Conservation (phyloP, 2,888 invertebrate genomes). For the Apeira syringaria region DNA sequence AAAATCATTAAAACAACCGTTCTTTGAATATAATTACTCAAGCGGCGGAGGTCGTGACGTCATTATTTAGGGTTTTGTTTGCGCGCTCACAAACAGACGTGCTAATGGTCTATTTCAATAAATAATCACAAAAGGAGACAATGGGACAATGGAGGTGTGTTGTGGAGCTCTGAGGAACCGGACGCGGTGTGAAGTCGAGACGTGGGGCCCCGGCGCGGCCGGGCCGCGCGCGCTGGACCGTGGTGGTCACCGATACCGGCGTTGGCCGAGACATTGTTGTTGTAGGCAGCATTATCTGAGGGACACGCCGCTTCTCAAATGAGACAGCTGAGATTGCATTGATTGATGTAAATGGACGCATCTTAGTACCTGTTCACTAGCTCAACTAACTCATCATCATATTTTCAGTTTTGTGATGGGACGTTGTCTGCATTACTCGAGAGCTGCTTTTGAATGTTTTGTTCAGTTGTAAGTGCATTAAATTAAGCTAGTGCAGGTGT, state of each 20-base stretch:
- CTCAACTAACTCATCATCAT: no score
- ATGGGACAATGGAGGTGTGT: slow-evolving; percentile 39
- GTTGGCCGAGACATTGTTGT: not conserved
- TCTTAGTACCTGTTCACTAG: no score
- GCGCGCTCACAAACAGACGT: slow-evolving; percentile 32
- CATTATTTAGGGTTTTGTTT: slow-evolving; percentile 37
- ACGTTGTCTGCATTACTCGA: no score
- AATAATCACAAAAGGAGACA: slow-evolving; percentile 66
- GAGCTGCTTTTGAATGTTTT: no score
- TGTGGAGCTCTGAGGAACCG: slow-evolving; percentile 18
- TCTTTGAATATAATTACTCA: slow-evolving; percentile 30
- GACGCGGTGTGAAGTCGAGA: not conserved
- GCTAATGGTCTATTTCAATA: slow-evolving; percentile 50
- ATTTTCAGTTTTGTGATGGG: no score
- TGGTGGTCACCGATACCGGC: slow-evolving; percentile 1
- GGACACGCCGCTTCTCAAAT: no score
- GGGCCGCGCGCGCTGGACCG: slow-evolving; percentile 3
- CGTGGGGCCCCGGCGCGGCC: not conserved
- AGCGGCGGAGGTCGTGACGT: slow-evolving; percentile 23
- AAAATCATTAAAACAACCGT: slow-evolving; percentile 32
- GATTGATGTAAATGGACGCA: no score
- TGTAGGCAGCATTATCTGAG: no score
- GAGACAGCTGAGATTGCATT: no score
- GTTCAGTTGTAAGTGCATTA: no score
- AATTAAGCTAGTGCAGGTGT: no score